Base-by-base conservation (phyloP, 1,140 invertebrate species). In the Stenopsyche tienmushanensis region DNA sequence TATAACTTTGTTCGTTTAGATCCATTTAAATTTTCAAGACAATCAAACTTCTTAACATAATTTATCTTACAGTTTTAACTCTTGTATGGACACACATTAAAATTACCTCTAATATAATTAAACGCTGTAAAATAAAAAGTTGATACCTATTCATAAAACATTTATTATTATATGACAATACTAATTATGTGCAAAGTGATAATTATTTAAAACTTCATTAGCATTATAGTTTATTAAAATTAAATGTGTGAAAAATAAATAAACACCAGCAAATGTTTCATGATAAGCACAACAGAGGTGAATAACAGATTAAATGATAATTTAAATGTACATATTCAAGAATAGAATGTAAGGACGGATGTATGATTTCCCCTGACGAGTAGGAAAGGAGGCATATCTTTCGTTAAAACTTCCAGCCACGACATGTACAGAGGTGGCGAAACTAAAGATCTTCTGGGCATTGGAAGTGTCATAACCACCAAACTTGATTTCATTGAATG, bases 321-420 rank as follows among this genome's bases (percentile, higher is more conserved):
- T 1, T 17, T 8, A 44, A 15, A 9, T 7, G 39, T 3, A 60
- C 25, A 23, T 47, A 15, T 44, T 85, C 88, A 98, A 41, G 95
- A 97, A 80, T 98, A 98, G 83, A 96, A 98, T 41, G 96, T 99
- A 58, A 99, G 84, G 29, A 98, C 96, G 71, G 94, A 94, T 7
- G 89, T 90, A 77, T 98, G 96, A 78, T 98, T 98, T 66, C 96
- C 96, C 72, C 96, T 83, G 49, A 99, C 88, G 45, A 99, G 85
- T 60, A 98, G 79, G 78, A 96, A 90, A 13, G 93, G 91, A 65
- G 94, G 94, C 90, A 96, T 89, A 71, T 91, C 88, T 66, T 84
- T 81, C 2, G 92, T 95, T n/a, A 99, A 80, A 1, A 89, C 86
- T 77, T 97, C 94, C 66, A 98, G 76, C 96, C 96, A 98, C 3